Evolutionary conservation across 1,140 invertebrate genomes (phyloP), one percentile per base, ranked within the genome.

Genomic region (Tigriopus japonicus): DNA sequence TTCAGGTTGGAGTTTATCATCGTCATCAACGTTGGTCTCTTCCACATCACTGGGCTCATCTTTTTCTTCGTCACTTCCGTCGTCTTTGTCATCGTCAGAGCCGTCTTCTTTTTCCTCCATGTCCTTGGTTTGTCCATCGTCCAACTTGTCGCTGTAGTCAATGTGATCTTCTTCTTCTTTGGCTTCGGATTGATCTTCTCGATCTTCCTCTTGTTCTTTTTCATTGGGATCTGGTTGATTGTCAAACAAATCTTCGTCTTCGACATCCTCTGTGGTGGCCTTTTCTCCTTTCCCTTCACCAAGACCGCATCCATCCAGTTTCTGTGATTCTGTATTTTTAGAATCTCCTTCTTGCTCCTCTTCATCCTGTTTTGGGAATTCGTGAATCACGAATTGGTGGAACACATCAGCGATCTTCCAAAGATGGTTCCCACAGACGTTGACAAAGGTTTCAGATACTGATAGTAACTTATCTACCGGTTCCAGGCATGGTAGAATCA

Each of bases 201-300:
- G 80, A 53, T 81, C 78, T 68, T 73, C 62, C 35, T 88, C 83
- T 35, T 35, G 28, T 35, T 35, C 28, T 35, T 35, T 35, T 9
- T 35, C 28, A 35, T 35, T 35, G 9, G 28, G 28, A 35, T 35
- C 28, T 3, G 28, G 28, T 9, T 35, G 28, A 66, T 90, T 89
- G 62, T 98, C 91, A 23, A 96, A 70, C 72, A 96, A 93, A 75
- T 97, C 94, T 75, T 96, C 85, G 55, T 77, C 85, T 71, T 96
- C 89, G 41, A 96, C 88, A 69, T 79, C 76, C 58, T 97, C 91
- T 1, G 91, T 96, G 6, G 97, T 88, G 75, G 98, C 93, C 68
- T 88, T 91, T 62, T 85, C 78, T 10, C 91, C 92, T 60, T 94
- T 84, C 0, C 92, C 92, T 64, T 96, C 91, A 0, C 87, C 89